Base-by-base conservation (phyloP, 2,113 vertebrate species). In the Zosterops hypoxanthus region DNA sequence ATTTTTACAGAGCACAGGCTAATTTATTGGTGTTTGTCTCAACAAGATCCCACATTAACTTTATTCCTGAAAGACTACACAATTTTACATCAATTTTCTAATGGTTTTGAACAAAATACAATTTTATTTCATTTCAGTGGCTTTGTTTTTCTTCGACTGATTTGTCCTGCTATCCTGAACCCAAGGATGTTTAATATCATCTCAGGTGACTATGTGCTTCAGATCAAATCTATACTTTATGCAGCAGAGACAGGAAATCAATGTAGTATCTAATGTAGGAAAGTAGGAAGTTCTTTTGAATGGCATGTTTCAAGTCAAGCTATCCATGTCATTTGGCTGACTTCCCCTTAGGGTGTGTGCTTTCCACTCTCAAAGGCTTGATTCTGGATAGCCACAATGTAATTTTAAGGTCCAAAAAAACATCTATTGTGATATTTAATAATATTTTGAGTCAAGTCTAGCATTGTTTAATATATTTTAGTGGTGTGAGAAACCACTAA, bases 111-210 rank as follows among this genome's bases (percentile, higher is more conserved):
- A 88, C 39, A 39, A 87, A 91, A 68, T 78, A 33, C 25, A 22
- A 52, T 75, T 94, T 92, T 92, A 14, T 98, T 85, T 39, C 82
- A 33, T 95, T 97, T 82, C 96, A 99, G 99, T 98, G 99, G 99
- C 81, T 99, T 99, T 97, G 99, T 99, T 97, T 99, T 99, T 96
- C 98, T 99, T 93, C 98, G 99, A 93, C 98, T 99, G 95, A 99
- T 99, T 97, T 99, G 99, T 95, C 99, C 99, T 63, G 99, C 99
- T 83, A 99, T 99, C 95, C 98, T 99, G 96, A 99, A 99, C 96
- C 99, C 99, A 97, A 98, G 99, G 97, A 98, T 99, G 99, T 99
- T 99, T 97, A 99, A 99, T 98, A 99, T 99, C 95, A 99, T 99
- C 95, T 98, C 99, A 96, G 99, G 99, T 99, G 97, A 98, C 97